phyloP scores from a whole-genome alignment of 2,888 invertebrate species.

The Spilosoma lubricipeda region DNA sequence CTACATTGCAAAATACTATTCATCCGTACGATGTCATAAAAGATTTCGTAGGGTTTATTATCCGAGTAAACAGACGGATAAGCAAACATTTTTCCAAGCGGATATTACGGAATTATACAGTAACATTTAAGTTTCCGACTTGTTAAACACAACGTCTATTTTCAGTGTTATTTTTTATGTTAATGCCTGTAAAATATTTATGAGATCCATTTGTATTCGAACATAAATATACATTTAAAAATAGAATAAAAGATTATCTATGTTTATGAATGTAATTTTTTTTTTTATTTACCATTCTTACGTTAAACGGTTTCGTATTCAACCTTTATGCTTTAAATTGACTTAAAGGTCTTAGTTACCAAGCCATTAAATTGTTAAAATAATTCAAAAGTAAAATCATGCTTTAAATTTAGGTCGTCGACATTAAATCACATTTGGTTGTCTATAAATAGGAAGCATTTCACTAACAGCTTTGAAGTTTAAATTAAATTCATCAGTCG shows the following conservation, averaged over 20 bases:
- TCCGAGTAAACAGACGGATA: conserved; percentile 35
- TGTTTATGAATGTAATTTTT: background rate
- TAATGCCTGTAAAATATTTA: conserved; percentile 31
- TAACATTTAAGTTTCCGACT: conserved; percentile 58
- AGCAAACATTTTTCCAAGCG: conserved; percentile 48
- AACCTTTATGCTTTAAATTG: conserved; percentile 21
- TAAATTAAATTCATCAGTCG: conserved; percentile 21
- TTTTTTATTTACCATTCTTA: conserved; percentile 18
- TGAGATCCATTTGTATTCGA: conserved; percentile 26
- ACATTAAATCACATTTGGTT: conserved; percentile 27
- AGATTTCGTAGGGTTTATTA: conserved; percentile 27
- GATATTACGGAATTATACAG: conserved; percentile 62
- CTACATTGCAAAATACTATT: background rate
- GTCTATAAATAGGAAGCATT: conserved; percentile 44
- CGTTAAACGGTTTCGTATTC: conserved; percentile 21
- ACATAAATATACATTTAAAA: background rate
- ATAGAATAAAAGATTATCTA: background rate
- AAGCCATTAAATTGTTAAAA: too few relatives aligned
- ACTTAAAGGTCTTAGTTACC: too few relatives aligned
- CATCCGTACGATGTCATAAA: background rate
- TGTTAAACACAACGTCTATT: conserved; percentile 53
- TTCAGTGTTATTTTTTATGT: conserved; percentile 38
- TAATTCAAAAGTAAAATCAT: too few relatives aligned
- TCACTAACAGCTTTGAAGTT: conserved; percentile 39
- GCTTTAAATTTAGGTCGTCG: conserved; percentile 32